Evolutionary conservation across 1,140 invertebrate genomes (phyloP).

Genomic region (Drosophila kohkoa): DNA sequence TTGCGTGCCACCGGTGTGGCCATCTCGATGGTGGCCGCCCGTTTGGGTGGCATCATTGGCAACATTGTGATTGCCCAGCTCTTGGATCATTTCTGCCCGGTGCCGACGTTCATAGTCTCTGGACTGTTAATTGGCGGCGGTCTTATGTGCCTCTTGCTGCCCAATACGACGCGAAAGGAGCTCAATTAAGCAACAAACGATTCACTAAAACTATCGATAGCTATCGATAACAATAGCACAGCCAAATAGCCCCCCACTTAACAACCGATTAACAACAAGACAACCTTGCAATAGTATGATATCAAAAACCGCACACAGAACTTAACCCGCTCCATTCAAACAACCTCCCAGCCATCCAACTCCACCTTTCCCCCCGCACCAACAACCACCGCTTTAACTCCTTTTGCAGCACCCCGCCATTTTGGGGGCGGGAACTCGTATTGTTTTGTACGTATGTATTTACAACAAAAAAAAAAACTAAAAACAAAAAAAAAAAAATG

Average conservation of each 20-base stretch:
- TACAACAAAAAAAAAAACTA: background rate
- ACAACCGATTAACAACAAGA: background rate
- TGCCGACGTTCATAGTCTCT: constrained; percentile 94
- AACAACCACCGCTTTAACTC: background rate
- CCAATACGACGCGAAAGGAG: constrained; percentile 93
- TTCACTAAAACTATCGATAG: constrained; percentile 1
- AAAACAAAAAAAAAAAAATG: background rate
- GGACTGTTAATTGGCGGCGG: constrained; percentile 92
- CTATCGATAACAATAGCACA: constrained; percentile 6
- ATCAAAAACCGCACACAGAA: background rate
- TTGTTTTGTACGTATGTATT: constrained; percentile 39
- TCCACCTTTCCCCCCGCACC: background rate
- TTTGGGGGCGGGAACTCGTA: constrained; percentile 6
- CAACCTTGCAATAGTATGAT: background rate
- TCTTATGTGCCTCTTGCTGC: constrained; percentile 92
- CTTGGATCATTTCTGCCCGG: constrained; percentile 92
- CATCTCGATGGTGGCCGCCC: constrained; percentile 93
- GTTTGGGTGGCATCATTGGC: constrained; percentile 93
- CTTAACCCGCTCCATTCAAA: background rate
- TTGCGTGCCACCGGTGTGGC: constrained; percentile 93
- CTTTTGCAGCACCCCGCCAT: background rate
- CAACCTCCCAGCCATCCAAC: background rate
- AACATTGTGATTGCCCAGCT: constrained; percentile 94
- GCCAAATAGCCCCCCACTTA: background rate
- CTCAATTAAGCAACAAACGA: constrained; percentile 87